A percentile compares a stretch with the other conserved stretches of the same genome.
Evolutionary conservation across 92 coral and sea anemone genomes (phyloP).

Genomic region (Anthopleura xanthogrammica): DNA sequence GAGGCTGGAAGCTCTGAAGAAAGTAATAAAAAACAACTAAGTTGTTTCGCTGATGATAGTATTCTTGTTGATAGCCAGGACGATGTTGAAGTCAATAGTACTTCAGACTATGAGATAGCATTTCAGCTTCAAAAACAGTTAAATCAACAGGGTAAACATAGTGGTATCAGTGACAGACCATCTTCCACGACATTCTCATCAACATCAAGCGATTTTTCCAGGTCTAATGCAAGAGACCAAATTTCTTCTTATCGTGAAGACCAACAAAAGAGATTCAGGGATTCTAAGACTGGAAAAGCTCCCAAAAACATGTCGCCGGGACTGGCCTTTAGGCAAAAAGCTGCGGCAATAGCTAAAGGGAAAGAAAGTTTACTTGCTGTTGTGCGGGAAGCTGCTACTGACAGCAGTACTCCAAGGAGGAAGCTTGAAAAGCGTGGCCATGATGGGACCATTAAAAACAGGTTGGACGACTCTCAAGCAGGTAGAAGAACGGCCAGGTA

Average conservation of each 20-base stretch:
- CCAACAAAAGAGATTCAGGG: conserved; percentile 9
- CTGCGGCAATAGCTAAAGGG: conserved; percentile 62
- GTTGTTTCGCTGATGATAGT: conserved; percentile 19
- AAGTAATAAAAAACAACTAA: neutral
- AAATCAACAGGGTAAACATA: conserved; percentile 15
- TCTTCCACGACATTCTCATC: neutral
- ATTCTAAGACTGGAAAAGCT: conserved; percentile 14
- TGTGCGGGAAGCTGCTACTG: conserved; percentile 6
- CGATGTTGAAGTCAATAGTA: conserved; percentile 20
- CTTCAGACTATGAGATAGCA: conserved; percentile 40
- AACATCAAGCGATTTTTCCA: neutral
- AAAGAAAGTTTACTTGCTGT: conserved; percentile 43
- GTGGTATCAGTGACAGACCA: conserved; percentile 1
- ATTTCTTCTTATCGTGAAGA: conserved; percentile 5
- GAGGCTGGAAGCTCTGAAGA: neutral
- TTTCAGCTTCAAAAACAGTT: conserved; percentile 45
- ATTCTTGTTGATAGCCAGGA: conserved; percentile 61
- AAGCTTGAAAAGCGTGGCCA: conserved; percentile 25
- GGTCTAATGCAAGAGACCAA: neutral
- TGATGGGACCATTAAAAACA: conserved; percentile 10
- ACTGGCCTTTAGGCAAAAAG: conserved; percentile 53
- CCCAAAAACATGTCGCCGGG: conserved; percentile 32
- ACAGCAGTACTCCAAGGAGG: neutral
- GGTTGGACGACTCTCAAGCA: neutral
- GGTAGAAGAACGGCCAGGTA: conserved; percentile 1